Base-by-base conservation (phyloP, 2,113 vertebrate species). In the Verasper variegatus region DNA sequence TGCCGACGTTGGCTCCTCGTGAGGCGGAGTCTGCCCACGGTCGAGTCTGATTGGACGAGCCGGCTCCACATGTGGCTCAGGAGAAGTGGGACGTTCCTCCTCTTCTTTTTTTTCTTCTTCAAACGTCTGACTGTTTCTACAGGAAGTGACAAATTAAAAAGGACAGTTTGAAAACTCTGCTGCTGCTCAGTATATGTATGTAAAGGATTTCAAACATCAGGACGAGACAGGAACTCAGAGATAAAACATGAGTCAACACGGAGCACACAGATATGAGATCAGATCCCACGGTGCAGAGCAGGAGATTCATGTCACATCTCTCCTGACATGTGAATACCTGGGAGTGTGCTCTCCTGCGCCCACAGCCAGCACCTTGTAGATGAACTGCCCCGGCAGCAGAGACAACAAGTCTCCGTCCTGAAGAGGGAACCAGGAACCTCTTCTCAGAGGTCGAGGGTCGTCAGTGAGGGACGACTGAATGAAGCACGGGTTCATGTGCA, bases 401-500 rank as follows among this genome's bases (percentile, higher is more conserved):
- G 96, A 96, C 87, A 97, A 91, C 47, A 93, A 57, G 71, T 95
- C 94, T 20, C 96, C 96, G 0, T 92, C 82, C 24, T 56, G 80
- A 14, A 98, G 92, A 2, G 24, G 71, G 61, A 84, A 65, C 96
- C 96, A 96, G 26, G 85, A 49, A 62, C 93, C 89, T 68, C 60
- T 95, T 76, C 93, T 89, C 84, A 95, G 85, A 11, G 96, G 94
- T 52, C 82, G 90, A 1, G 95, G 92, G 6, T 81, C 55, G 12
- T 86, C 91, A 15, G 78, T 84, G 47, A 59, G 79, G 4, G 89
- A 88, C 3, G 94, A 80, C 84, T 92, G 95, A 52, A 94, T 61
- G 73, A 97, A 98, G 83, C 96, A 97, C 0, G 96, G 96, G 86
- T 96, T 97, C 74, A 92, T 45, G 58, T 98, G 83, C 7, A 58